Percentiles rank a stretch among this genome's conserved stretches.
These are phyloP conservation scores for Trichogramma dendrolimi DNA, from an alignment of 2,888 invertebrate species.

Conservation along the genomic window DNA sequence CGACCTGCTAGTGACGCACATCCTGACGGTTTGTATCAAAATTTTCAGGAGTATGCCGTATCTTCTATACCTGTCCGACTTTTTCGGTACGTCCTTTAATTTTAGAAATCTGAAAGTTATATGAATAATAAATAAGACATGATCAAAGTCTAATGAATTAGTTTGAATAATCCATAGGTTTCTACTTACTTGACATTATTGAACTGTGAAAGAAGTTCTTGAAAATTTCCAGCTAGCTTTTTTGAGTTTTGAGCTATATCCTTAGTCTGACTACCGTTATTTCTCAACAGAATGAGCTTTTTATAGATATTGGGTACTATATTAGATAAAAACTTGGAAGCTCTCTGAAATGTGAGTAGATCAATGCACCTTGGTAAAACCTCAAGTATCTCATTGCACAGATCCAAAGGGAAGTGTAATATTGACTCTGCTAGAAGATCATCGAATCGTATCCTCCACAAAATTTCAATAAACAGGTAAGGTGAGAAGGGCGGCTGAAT, in stretches of 20 bases:
- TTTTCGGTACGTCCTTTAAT: conserved; percentile 19
- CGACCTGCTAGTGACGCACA: conserved; percentile 30
- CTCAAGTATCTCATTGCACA: conserved; percentile 40
- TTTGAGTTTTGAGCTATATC: conserved; percentile 30
- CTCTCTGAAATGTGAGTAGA: conserved; percentile 36
- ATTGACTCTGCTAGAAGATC: conserved; percentile 40
- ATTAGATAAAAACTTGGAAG: conserved; percentile 26
- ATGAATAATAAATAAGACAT: background rate
- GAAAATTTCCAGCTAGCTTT: conserved; percentile 32
- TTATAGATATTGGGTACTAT: conserved; percentile 34
- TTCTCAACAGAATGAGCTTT: conserved; percentile 33
- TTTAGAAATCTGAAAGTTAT: conserved; percentile 28
- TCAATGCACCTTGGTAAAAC: conserved; percentile 34
- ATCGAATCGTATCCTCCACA: conserved; percentile 42
- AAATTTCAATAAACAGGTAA: conserved; percentile 42
- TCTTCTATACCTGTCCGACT: conserved; percentile 30
- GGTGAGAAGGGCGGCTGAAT: conserved; percentile 44
- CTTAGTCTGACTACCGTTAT: conserved; percentile 33
- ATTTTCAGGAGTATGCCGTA: conserved; percentile 38
- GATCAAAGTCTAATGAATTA: background rate
- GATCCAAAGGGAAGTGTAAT: conserved; percentile 42
- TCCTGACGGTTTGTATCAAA: conserved; percentile 32
- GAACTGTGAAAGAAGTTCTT: conserved; percentile 38
- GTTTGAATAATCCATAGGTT: background rate
- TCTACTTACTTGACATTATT: conserved; percentile 27